Evolutionary conservation across 1,140 invertebrate species (phyloP), one percentile per base, ranked within the genome.

Genomic region (Ceratina australensis): DNA sequence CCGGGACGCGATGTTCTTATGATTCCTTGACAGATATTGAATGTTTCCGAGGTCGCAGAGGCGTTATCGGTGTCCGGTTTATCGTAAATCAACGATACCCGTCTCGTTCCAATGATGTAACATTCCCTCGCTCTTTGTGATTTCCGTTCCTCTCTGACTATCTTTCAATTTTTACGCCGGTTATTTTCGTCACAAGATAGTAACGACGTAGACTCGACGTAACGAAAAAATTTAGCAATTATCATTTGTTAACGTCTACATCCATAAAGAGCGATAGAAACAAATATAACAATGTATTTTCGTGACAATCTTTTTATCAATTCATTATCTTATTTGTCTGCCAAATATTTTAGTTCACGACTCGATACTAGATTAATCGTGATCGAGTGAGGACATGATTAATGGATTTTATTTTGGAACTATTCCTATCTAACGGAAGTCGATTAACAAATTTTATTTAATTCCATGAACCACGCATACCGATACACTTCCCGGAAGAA

Each of bases 371-470:
- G 33, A 42, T 42, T 42, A 42, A 42, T 42, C 3, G 33, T 2
- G 10, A 42, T 42, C 33, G 33, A 42, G 10, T 10, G 33, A 8
- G 33, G 33, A 42, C 5, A 8, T 42, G 5, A 10, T 7, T 42
- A 8, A 42, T 42, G 33, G 33, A 10, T 10, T 42, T 42, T 42
- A 7, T 42, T 42, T 42, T 42, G 8, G 33, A 10, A 42, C 33
- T 7, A 42, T 42, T 42, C 10, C 33, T 42, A 66, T 63, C n/a
- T 47, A 50, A 74, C 59, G 66, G 50, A 49, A 13, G 52, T 47
- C 7, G 5, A 67, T 83, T 49, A 49, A 10, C 26, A 71, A 56
- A 82, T 83, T 71, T 82, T 52, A 81, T 81, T 83, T 79, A 79
- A 73, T 33, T 56, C 61, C 57, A 24, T 20, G 33, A 24, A 42